Conservation (phyloP, 2,888 invertebrate species). For the Dicycla oo region DNA sequence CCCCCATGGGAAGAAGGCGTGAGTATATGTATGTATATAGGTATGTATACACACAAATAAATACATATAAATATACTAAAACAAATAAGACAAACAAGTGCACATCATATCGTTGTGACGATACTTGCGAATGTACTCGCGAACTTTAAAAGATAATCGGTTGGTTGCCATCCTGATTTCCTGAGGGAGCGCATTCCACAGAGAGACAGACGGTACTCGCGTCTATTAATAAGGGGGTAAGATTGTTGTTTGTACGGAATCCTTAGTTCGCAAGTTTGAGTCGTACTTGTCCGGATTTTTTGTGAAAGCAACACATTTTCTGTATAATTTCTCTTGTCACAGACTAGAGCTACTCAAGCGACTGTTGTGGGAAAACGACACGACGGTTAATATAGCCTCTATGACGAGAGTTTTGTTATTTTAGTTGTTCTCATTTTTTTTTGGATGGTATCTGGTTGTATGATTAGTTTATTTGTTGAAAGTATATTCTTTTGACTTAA, state of each 20-base stretch:
- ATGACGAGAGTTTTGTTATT: slow-evolving; percentile 20
- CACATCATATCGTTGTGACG: too few species aligned
- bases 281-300: slow-evolving; percentile 22
- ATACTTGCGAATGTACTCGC: too few species aligned
- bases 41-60: too few species aligned
- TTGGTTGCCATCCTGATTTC: too few species aligned
- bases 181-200: too few species aligned
- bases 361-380: slow-evolving; percentile 36
- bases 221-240: neutral
- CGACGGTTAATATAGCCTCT: slow-evolving; percentile 41
- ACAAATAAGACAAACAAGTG: too few species aligned
- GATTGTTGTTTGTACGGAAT: neutral
- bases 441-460: neutral
- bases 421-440: slow-evolving; percentile 22
- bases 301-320: slow-evolving; percentile 49
- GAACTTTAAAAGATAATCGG: too few species aligned
- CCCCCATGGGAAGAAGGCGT: too few species aligned
- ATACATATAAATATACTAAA: too few species aligned
- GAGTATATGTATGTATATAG: too few species aligned
- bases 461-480: neutral
- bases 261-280: neutral
- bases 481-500: neutral
- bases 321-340: slow-evolving; percentile 50
- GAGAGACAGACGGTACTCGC: too few species aligned
- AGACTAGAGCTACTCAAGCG: slow-evolving; percentile 21